A percentile compares a stretch with the other conserved stretches of the same genome.
phyloP scores from a whole-genome alignment of 2,113 vertebrate species.

The Chionomys nivalis region DNA sequence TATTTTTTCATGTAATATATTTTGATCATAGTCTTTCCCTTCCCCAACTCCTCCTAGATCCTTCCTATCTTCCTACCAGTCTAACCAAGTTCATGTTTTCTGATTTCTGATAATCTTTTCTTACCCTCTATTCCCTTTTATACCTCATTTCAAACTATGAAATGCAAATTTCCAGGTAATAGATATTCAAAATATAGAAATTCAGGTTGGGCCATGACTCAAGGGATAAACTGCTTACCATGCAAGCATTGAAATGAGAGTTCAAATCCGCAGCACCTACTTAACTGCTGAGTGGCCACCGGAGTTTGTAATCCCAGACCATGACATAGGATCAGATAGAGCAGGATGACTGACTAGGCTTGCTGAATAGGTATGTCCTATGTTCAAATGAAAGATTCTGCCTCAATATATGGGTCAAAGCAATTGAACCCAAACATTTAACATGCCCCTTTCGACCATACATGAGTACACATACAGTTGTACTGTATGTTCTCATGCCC shows the following conservation, averaged over 20 bases:
- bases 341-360: neutral
- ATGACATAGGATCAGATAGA: neutral
- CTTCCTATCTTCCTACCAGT: neutral
- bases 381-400: neutral
- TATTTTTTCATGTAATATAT: too few relatives aligned
- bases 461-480: too few relatives aligned
- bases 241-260: too few relatives aligned
- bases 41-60: neutral
- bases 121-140: neutral
- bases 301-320: neutral
- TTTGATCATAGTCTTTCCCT: neutral
- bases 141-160: slow-evolving; percentile 29
- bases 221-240: neutral
- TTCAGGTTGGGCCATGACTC: neutral
- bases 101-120: neutral
- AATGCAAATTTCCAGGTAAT: neutral
- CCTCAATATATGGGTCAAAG: neutral
- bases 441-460: neutral
- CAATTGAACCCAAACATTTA: neutral
- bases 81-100: neutral
- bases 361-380: neutral
- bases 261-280: too few relatives aligned
- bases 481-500: neutral
- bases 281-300: neutral
- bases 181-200: neutral